Base-by-base conservation (phyloP, 2,888 invertebrate genomes). In the Amiota communis region DNA sequence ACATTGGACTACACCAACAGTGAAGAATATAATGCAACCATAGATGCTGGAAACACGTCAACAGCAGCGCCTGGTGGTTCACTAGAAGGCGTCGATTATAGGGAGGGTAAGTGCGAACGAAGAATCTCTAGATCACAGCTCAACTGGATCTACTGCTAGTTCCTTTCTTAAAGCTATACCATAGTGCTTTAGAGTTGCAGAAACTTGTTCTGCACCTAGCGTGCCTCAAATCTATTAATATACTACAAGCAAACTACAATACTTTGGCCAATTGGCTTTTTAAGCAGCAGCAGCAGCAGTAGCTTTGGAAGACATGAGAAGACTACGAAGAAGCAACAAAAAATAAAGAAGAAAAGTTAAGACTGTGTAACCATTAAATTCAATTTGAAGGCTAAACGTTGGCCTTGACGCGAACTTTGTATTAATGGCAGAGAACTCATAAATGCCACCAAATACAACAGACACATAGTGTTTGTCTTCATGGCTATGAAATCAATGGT, bases 11-110 rank as follows among this genome's bases (percentile, higher is more conserved):
- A 79, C 74, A 80, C 80, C 77, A 74, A 76, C 49, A 83, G 49
- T 23, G 77, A 77, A 13, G 71, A 77, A 46, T 71, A 72, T n/a
- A 77, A 75, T 69, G 76, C 65, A 9, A 74, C 78, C 11, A 77
- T 75, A 0, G 48, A 70, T 12, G 15, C n/a, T 48, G 67, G 23
- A 17, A 68, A 83, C 53, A 83, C 82, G 23, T 85, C 85, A 71
- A 85, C 87, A 49, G 74, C 81, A 67, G 80, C 89, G 72, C 85
- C 85, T 61, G 78, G 80, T 49, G 84, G 80, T 70, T 83, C 87
- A 17, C 74, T 90, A 71, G 90, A 90, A 80, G 90, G 90, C 79
- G 83, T 90, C 74, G 90, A 90, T 79, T 90, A 89, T 75, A 86
- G 83, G 75, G 88, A 90, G 85, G 86, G 90, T 90, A 74, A 86